phyloP scores from a whole-genome alignment of 2,888 invertebrate genomes.

The Apamea monoglypha region DNA sequence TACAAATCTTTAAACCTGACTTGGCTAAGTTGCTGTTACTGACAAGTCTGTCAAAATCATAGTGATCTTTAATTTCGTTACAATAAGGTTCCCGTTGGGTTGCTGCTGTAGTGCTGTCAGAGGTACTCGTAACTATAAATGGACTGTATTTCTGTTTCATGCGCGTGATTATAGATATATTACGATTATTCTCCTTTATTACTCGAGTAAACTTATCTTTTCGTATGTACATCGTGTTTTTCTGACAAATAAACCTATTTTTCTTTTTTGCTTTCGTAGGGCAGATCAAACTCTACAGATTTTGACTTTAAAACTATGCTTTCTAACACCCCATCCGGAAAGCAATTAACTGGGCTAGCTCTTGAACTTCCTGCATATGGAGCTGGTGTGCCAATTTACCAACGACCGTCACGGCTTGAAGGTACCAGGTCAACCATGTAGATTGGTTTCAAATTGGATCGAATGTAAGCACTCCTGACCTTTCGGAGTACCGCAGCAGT shows the following conservation, averaged over 20 bases:
- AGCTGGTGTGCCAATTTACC: slow-evolving; percentile 45
- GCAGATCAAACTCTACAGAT: not conserved
- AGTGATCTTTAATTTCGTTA: not conserved
- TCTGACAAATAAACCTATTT: not conserved
- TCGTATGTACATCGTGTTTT: not conserved
- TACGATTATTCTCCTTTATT: not conserved
- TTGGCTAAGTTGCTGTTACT: not conserved
- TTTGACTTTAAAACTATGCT: not conserved
- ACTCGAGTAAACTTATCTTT: not conserved
- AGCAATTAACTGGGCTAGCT: slow-evolving; percentile 28
- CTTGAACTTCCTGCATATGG: not conserved
- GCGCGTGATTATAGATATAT: not conserved
- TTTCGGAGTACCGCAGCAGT: not conserved
- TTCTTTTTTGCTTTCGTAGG: not conserved
- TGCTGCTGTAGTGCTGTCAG: too few species aligned
- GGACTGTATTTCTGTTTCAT: not conserved
- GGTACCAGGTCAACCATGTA: slow-evolving; percentile 38
- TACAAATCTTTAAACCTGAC: not conserved
- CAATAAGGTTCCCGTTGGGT: not conserved
- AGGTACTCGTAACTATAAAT: not conserved
- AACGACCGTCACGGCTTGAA: slow-evolving; percentile 37
- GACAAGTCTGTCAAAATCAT: not conserved
- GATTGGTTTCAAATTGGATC: slow-evolving; percentile 53
- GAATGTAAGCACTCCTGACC: slow-evolving; percentile 9
- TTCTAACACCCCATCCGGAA: not conserved